Base-by-base conservation (phyloP, 1,140 invertebrate genomes). In the Alviniconcha marisindica region DNA sequence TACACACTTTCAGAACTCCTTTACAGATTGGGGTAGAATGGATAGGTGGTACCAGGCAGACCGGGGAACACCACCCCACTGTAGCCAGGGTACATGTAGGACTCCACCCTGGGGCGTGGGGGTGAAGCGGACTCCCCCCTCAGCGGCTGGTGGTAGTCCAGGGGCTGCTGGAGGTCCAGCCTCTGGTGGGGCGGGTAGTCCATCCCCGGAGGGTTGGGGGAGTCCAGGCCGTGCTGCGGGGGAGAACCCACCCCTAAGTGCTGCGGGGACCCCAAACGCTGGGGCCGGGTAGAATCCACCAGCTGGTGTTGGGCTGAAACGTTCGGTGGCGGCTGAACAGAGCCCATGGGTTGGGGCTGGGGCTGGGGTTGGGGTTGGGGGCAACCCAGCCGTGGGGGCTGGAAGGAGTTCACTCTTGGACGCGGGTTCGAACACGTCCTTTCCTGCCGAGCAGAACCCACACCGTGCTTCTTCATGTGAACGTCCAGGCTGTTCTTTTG, bases 401-500 rank as follows among this genome's bases (percentile, higher is more conserved):
- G 44, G 44, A 10, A 48, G 7, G 44, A 48, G 44, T 18, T 48
- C 7, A 48, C 44, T 60, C n/a, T 7, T 24, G 14, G 56, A 12
- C 56, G 5, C 7, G 44, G 44, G n/a, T n/a, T n/a, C n/a, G n/a
- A n/a, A n/a, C n/a, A n/a, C 7, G 44, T 48, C 7, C 7, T 5
- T 10, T 5, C 56, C 12, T 18, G 12, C 38, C 36, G 10, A 7
- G 33, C 40, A 15, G 36, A 21, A 2, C 33, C 33, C 15, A 71
- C 5, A 1, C 69, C 69, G 31, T 81, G 79, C 10, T 81, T 81
- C 42, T 36, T 69, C 79, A 81, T 81, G 40, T 81, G 60, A 2
- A 69, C 56, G 40, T 81, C 63, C 36, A 81, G 60, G 42, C 79
- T 81, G 31, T 63, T 71, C 21, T 81, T 81, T 24, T 66, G 66